Base-by-base conservation (phyloP, 2,888 invertebrate genomes). In the Bugulina stolonifera region DNA sequence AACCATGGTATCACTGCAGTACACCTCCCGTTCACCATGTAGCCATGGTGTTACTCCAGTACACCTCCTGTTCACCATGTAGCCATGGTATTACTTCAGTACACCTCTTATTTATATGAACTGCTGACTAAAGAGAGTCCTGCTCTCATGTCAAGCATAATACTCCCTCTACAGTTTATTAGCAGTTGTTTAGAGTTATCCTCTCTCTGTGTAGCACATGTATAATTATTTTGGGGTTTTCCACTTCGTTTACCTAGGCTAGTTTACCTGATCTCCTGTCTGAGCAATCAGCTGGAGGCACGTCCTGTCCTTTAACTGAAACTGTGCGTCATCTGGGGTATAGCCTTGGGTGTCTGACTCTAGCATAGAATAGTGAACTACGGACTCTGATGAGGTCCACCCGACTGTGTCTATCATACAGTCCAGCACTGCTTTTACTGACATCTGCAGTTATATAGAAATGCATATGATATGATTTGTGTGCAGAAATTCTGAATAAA, bases 221-320 rank as follows among this genome's bases (percentile, higher is more conserved):
- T n/a, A n/a, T n/a, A n/a, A n/a, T n/a, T n/a, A 43, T 43, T 5
- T 43, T 43, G 43, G 43, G 43, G 5, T 43, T 10, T 18, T 43
- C 5, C 18, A 43, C 43, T 43, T 10, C 43, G 18, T 5, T 43
- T 10, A 5, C 18, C 18, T 43, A 43, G 43, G 18, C 43, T n/a
- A n/a, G n/a, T n/a, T n/a, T 43, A 43, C 80, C 77, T 79, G 79
- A 35, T 79, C 76, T 1, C 79, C 80, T 54, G 75, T 75, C 73
- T 78, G 77, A 25, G 80, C 77, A 22, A 81, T 79, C 1, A 79
- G 75, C 64, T 80, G 80, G 1, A 81, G 74, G 18, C 77, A 77
- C 5, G 81, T 80, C 73, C 76, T 79, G 18, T 77, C 76, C 22
- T 73, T 73, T 1, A 71, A 57, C n/a, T 76, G 73, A 72, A 80